Evolutionary conservation across 2,888 invertebrate species (phyloP), one percentile per base, ranked within the genome.

Genomic region (Malachius bipustulatus): DNA sequence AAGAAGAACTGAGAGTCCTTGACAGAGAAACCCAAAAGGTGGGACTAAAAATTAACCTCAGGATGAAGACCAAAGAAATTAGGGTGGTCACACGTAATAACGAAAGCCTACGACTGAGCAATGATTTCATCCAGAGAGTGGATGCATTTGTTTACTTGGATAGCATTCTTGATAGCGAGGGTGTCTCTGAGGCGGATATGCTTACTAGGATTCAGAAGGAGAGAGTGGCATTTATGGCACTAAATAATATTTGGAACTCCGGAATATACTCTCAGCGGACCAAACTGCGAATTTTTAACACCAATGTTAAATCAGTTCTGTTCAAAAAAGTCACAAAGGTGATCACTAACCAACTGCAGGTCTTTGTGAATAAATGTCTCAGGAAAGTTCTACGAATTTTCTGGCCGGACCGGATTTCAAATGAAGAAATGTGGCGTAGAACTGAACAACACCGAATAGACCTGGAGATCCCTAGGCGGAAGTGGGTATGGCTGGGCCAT

Each of bases 321-420:
- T n/a, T 19, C n/a, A n/a, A n/a, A n/a, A 19, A 19, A 19, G 24
- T 19, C 24, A 19, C 24, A n/a, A 19, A n/a, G 24, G n/a, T n/a
- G 6, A 19, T 19, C n/a, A 19, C 24, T n/a, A n/a, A 19, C n/a
- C 24, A 19, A 19, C 24, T 19, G 24, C 24, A 19, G n/a, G 6
- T 19, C 24, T 19, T 19, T n/a, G n/a, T 19, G 6, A 19, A 19
- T 19, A 19, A 19, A 19, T 19, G 24, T 19, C n/a, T 19, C 6
- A 6, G 24, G 6, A 19, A n/a, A n/a, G n/a, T 19, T 19, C 24
- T 19, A n/a, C n/a, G 24, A 6, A 19, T 19, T n/a, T 19, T 19
- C n/a, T 19, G 24, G 24, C 24, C 24, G 24, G 24, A 19, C n/a
- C 24, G n/a, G 24, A 19, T 19, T 8, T 19, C 24, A 6, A 19